These are phyloP conservation scores for Morus bassanus DNA, from an alignment of 2,797 vertebrate genomes.

Conservation along the genomic window DNA sequence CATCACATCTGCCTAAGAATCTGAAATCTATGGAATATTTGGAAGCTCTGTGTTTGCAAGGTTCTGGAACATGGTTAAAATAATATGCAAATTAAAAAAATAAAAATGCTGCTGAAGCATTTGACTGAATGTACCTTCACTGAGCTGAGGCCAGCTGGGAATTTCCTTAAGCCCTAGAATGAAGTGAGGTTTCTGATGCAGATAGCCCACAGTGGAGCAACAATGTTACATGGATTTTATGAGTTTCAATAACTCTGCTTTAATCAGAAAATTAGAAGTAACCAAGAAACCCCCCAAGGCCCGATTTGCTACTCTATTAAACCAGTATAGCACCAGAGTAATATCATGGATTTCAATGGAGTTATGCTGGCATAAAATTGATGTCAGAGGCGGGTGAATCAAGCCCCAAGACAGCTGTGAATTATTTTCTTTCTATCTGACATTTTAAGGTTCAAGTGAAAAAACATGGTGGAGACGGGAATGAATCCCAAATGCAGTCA, in stretches of 20 bases:
- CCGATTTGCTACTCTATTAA: not conserved
- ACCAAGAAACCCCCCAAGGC: not conserved
- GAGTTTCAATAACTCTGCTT: conserved; percentile 47
- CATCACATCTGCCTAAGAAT: not conserved
- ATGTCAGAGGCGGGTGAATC: not conserved
- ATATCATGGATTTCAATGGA: not conserved
- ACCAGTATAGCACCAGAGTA: not conserved
- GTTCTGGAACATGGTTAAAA: not conserved
- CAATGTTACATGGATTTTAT: conserved; percentile 15
- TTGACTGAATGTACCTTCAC: not conserved
- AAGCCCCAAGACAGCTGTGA: not conserved
- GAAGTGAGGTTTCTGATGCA: conserved; percentile 5
- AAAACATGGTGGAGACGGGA: not conserved
- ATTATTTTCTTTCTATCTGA: conserved; percentile 27
- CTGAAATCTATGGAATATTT: not conserved
- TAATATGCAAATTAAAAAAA: conserved; percentile 10
- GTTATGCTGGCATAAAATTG: not conserved
- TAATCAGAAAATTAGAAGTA: conserved; percentile 59
- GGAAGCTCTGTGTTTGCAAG: not conserved
- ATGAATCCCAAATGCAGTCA: conserved; percentile 12
- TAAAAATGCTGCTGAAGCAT: not conserved
- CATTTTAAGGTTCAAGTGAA: not conserved
- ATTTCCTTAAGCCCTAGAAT: conserved; percentile 8
- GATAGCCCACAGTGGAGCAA: conserved; percentile 36
- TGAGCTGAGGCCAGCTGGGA: conserved; percentile 6